phyloP scores from a whole-genome alignment of 2,113 vertebrate species.

The Phalacrocorax carbo region DNA sequence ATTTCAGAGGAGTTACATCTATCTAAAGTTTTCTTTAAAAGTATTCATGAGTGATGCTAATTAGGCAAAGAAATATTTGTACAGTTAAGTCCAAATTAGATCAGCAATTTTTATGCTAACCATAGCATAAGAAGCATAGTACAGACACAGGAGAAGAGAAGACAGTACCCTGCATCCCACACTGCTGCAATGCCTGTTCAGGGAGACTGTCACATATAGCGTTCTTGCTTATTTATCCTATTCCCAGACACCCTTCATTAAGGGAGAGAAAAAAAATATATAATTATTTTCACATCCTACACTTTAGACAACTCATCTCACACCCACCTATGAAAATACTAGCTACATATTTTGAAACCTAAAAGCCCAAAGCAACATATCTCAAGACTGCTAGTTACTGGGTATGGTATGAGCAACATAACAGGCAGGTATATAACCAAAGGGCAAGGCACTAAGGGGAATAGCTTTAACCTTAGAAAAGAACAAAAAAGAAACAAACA shows the following conservation, averaged over 20 bases:
- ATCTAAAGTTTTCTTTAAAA: background rate
- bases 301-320: background rate
- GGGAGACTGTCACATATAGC: background rate
- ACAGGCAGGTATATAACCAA: background rate
- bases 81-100: background rate
- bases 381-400: background rate
- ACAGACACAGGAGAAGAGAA: background rate
- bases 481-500: background rate
- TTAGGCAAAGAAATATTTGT: background rate
- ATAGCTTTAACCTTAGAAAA: background rate
- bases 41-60: background rate
- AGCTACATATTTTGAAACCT: background rate
- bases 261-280: background rate
- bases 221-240: background rate
- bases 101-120: background rate
- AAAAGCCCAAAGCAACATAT: background rate
- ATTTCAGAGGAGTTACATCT: background rate
- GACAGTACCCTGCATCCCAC: background rate
- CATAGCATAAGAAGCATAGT: background rate
- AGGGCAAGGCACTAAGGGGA: background rate
- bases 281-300: conserved; percentile 26
- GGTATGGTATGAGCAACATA: background rate
- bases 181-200: background rate
- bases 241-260: background rate
- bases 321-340: background rate